phyloP scores from a whole-genome alignment of 2,797 vertebrate species.

The Emys orbicularis region DNA sequence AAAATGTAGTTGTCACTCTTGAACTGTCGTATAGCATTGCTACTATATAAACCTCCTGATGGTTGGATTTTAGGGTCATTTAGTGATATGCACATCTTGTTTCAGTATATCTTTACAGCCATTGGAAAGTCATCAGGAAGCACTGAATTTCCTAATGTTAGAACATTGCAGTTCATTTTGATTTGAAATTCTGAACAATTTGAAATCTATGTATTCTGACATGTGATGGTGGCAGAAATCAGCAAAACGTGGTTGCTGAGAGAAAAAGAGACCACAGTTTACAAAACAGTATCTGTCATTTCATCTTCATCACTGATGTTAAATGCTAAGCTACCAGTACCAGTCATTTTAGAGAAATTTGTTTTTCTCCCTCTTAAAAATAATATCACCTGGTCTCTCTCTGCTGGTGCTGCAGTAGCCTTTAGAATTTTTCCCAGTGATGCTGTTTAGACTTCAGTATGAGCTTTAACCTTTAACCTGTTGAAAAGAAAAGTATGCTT shows the following conservation, averaged over 20 bases:
- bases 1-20: conserved; percentile 61
- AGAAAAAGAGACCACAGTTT: not conserved
- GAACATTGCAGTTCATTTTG: not conserved
- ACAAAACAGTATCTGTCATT: conserved; percentile 2
- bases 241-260: not conserved
- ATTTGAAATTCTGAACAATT: conserved; percentile 14
- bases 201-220: not conserved
- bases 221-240: not conserved
- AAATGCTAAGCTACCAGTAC: conserved; percentile 10
- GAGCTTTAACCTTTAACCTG: conserved; percentile 51
- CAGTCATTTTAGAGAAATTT: conserved; percentile 3
- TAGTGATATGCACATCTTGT: conserved; percentile 2
- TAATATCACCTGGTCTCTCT: not conserved
- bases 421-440: not conserved
- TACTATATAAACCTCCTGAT: conserved; percentile 25
- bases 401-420: not conserved
- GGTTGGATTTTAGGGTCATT: conserved; percentile 7
- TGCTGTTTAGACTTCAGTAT: conserved; percentile 25
- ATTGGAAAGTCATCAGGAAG: not conserved
- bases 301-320: conserved; percentile 23
- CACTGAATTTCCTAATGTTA: not conserved
- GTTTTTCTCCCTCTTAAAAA: conserved; percentile 34
- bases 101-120: not conserved
- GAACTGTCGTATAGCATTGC: conserved; percentile 37
- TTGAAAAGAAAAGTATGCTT: conserved; percentile 11